Base-by-base conservation (phyloP, 1,140 invertebrate genomes). In the Leptinotarsa undecemlineata region DNA sequence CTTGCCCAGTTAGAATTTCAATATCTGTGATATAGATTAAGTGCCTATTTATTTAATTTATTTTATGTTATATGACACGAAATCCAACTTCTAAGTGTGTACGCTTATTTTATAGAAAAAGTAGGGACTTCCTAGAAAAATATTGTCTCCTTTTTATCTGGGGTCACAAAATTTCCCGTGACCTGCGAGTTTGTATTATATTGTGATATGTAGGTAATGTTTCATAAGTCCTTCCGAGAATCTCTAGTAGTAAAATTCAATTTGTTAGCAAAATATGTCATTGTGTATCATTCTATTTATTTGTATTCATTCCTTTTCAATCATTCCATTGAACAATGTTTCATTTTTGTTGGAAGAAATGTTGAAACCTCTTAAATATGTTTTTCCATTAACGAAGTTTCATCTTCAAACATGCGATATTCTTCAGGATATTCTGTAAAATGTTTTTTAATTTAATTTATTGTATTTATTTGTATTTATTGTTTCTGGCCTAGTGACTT, bases 131-230 rank as follows among this genome's bases (percentile, higher is more conserved):
- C 51, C 51, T 19, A 57, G 26, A 15, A n/a, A 17, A 57, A 19
- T 2, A 19, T n/a, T 57, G 17, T n/a, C n/a, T 15, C 17, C 0
- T 15, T 57, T 57, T 19, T 8, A 1, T 57, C 51, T 17, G 4
- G 51, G 51, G 15, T 19, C 51, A 57, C 15, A 19, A 42, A 42
- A 11, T 42, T 42, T 42, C 33, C 33, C 33, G 51, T 57, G 51
- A 57, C 51, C 51, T 17, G n/a, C 51, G 3, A 57, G 33, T 57
- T 57, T 57, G 51, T 57, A 57, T 57, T 57, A 57, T 57, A 57
- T 57, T 57, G 51, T 57, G 51, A 57, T 57, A 57, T 57, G n/a
- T 57, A 57, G 51, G 51, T 57, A 57, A 57, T 57, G n/a, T 57
- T 57, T 57, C 0, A 57, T 57, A 5, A n/a, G 4, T 57, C 15